Percentiles rank a stretch among this genome's conserved stretches.
Evolutionary conservation across 2,797 vertebrate species (phyloP).

Genomic region (Sebastes matsubarae): DNA sequence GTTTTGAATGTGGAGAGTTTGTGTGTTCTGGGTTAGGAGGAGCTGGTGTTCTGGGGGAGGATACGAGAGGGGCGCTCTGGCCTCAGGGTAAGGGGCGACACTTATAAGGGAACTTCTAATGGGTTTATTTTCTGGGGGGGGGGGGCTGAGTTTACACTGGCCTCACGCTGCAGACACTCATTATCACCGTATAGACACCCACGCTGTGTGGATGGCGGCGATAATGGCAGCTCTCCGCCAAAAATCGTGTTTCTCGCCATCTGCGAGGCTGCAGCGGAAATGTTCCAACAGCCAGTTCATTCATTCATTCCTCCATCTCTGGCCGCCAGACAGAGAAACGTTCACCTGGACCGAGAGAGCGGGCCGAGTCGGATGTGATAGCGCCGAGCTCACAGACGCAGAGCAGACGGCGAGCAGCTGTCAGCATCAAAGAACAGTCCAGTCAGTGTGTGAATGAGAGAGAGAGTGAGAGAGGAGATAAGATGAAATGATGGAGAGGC

Average conservation of each 20-base stretch:
- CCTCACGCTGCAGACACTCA: slow-evolving; percentile 47
- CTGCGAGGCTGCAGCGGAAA: slow-evolving; percentile 8
- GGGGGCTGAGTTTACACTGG: slow-evolving; percentile 51
- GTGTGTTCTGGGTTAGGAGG: slow-evolving; percentile 43
- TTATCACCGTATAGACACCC: slow-evolving; percentile 48
- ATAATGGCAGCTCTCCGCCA: slow-evolving; percentile 32
- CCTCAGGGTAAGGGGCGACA: slow-evolving; percentile 12
- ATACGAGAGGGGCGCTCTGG: background rate
- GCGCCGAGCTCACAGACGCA: slow-evolving; percentile 42
- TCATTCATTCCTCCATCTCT: slow-evolving; percentile 45
- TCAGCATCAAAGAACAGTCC: slow-evolving; percentile 54
- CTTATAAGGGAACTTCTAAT: slow-evolving; percentile 43
- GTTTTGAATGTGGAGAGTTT: slow-evolving; percentile 36
- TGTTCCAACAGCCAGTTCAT: slow-evolving; percentile 11
- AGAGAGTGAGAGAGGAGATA: slow-evolving; percentile 35
- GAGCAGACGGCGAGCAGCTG: slow-evolving; percentile 51
- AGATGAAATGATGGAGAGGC: slow-evolving; percentile 44
- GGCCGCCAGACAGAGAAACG: slow-evolving; percentile 19
- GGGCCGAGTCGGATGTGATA: slow-evolving; percentile 43
- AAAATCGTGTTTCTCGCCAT: slow-evolving; percentile 7
- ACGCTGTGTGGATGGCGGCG: slow-evolving; percentile 25
- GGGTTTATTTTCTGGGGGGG: slow-evolving; percentile 64
- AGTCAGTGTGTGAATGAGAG: background rate
- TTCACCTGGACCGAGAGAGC: slow-evolving; percentile 47
- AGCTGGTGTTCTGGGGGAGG: slow-evolving; percentile 9